A percentile compares a stretch with the other conserved stretches of the same genome.
Evolutionary conservation across 2,888 invertebrate species (phyloP).

Genomic region (Eurytoma adleriae): DNA sequence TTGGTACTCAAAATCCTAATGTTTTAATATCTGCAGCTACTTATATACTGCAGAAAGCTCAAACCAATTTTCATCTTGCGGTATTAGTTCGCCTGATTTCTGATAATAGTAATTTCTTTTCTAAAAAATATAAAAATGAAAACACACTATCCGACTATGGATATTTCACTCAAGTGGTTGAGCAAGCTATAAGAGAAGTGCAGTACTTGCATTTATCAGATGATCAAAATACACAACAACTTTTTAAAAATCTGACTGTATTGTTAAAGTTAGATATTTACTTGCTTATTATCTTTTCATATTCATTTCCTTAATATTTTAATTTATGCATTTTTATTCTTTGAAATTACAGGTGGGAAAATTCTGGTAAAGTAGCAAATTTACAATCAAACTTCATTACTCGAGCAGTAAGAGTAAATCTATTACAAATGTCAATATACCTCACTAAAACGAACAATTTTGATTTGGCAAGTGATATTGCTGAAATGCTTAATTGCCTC

Average conservation of each 20-base stretch:
- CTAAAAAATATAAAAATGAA: conserved; percentile 67
- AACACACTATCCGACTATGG: conserved; percentile 65
- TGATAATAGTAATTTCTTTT: conserved; percentile 76
- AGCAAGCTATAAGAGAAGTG: conserved; percentile 70
- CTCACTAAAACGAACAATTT: conserved; percentile 72
- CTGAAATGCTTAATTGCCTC: conserved; percentile 82
- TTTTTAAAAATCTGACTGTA: conserved; percentile 77
- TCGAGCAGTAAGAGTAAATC: conserved; percentile 76
- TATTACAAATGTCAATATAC: conserved; percentile 76
- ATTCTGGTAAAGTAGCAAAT: conserved; percentile 74
- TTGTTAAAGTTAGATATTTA: conserved; percentile 68
- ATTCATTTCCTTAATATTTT: background rate
- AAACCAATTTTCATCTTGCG: conserved; percentile 79
- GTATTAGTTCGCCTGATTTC: conserved; percentile 81
- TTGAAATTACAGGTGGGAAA: conserved; percentile 80
- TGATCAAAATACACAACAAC: conserved; percentile 72
- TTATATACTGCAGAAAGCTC: conserved; percentile 80
- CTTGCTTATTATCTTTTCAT: background rate
- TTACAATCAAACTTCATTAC: conserved; percentile 76
- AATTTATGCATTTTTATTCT: conserved; percentile 58
- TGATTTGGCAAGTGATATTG: conserved; percentile 77
- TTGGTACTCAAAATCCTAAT: conserved; percentile 81
- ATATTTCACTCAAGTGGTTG: conserved; percentile 70
- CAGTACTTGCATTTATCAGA: conserved; percentile 65
- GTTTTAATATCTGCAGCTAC: conserved; percentile 81